A percentile compares a stretch with the other conserved stretches of the same genome.
Evolutionary conservation across 2,888 invertebrate species (phyloP).

Genomic region (Phaedon cochleariae): DNA sequence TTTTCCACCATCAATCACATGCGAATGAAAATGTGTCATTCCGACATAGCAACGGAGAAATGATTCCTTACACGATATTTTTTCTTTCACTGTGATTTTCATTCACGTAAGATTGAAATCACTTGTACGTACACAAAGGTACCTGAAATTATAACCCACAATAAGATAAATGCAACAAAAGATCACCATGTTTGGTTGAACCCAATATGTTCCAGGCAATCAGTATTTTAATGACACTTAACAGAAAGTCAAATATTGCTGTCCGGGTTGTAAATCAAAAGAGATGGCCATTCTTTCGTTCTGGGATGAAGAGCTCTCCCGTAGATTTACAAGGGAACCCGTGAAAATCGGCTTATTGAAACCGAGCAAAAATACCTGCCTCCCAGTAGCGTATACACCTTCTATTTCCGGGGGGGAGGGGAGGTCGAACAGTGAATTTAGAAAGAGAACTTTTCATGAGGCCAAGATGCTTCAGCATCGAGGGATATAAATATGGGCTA

Average conservation of each 20-base stretch:
- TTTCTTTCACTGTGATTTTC: no score
- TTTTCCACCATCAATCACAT: background rate
- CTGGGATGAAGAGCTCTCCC: background rate
- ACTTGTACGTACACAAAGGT: no score
- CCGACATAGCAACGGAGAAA: background rate
- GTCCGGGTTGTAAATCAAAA: background rate
- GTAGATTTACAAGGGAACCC: background rate
- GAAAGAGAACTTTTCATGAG: no score
- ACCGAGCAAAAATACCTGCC: background rate
- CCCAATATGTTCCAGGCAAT: background rate
- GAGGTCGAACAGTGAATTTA: no score
- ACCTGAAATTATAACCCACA: no score
- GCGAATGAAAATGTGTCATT: background rate
- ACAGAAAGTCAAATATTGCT: background rate
- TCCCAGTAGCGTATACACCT: background rate
- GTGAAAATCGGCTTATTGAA: background rate
- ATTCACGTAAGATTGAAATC: no score
- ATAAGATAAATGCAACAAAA: background rate
- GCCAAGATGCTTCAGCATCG: no score
- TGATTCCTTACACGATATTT: no score
- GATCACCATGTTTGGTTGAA: no score
- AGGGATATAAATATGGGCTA: no score
- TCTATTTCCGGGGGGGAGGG: no score
- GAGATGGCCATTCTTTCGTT: background rate
- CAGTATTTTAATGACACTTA: background rate